Conservation (phyloP, 2,797 vertebrate genomes). For the Silurus lanzhouensis region DNA sequence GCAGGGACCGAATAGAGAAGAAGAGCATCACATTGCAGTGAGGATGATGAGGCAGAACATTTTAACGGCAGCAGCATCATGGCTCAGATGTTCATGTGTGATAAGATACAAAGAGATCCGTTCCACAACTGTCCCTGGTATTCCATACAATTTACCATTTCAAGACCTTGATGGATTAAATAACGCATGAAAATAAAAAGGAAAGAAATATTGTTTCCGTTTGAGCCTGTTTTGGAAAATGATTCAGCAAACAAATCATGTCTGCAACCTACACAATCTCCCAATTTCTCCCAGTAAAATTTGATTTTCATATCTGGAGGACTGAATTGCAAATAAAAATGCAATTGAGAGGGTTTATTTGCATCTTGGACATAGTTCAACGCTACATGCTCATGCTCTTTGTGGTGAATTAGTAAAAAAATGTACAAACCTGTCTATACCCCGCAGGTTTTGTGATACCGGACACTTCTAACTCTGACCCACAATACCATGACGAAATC, state of each 20-base stretch:
- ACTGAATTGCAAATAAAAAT: background rate
- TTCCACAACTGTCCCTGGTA: slow-evolving; percentile 18
- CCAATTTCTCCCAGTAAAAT: slow-evolving; percentile 3
- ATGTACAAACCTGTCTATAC: background rate
- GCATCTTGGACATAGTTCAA: slow-evolving; percentile 12
- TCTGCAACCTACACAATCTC: slow-evolving; percentile 27
- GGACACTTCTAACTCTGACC: background rate
- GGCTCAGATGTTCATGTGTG: background rate
- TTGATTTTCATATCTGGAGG: slow-evolving; percentile 7
- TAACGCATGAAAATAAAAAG: too few relatives aligned
- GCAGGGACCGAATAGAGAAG: slow-evolving; percentile 8
- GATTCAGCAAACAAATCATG: slow-evolving; percentile 4
- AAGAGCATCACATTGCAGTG: slow-evolving; percentile 16
- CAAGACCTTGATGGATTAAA: too few relatives aligned
- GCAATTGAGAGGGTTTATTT: slow-evolving; percentile 18
- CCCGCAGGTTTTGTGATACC: background rate
- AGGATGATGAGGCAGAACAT: slow-evolving; percentile 21
- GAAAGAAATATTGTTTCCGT: too few relatives aligned
- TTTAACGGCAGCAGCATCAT: background rate
- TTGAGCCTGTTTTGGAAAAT: slow-evolving; percentile 18
- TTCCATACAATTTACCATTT: background rate
- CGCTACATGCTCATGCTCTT: slow-evolving; percentile 15
- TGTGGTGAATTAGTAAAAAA: slow-evolving; percentile 4
- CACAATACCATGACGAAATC: slow-evolving; percentile 16
- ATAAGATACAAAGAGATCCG: background rate